These are phyloP conservation scores for Setipinna tenuifilis DNA, from an alignment of 2,797 vertebrate species.

Conservation along the genomic window DNA sequence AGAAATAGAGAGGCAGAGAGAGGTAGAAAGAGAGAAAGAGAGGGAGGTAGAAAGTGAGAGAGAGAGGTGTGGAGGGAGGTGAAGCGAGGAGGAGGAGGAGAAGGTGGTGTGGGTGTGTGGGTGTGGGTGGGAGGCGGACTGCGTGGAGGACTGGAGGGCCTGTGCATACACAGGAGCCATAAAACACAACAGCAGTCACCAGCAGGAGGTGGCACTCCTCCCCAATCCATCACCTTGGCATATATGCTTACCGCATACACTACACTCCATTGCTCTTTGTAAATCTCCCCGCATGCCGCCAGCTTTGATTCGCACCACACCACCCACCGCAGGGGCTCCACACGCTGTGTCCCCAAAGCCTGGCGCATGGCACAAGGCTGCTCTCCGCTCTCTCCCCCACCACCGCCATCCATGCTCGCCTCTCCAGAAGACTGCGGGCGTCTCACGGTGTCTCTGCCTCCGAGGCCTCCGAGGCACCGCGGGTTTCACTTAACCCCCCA, in stretches of 20 bases:
- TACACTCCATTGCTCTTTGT: slow-evolving; percentile 60
- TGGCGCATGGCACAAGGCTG: slow-evolving; percentile 40
- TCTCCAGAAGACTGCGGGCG: background rate
- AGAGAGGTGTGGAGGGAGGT: too few species aligned
- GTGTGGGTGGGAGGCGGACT: slow-evolving; percentile 5
- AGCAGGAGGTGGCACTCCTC: slow-evolving; percentile 57
- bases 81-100: slow-evolving; percentile 57
- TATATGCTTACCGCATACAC: slow-evolving; percentile 60
- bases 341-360: slow-evolving; percentile 41
- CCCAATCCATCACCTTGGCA: slow-evolving; percentile 61
- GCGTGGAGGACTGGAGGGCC: slow-evolving; percentile 25
- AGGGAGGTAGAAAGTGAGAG: too few species aligned
- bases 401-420: background rate
- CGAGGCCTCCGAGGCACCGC: background rate
- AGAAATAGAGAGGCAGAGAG: background rate
- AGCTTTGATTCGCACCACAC: slow-evolving; percentile 48
- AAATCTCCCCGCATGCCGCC: slow-evolving; percentile 55
- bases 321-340: background rate
- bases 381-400: background rate
- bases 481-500: background rate
- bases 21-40: too few species aligned
- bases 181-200: slow-evolving; percentile 58
- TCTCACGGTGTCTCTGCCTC: background rate
- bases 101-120: slow-evolving; percentile 24
- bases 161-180: slow-evolving; percentile 50